Evolutionary conservation across 2,113 vertebrate genomes (phyloP).

Genomic region (Smithornis capensis): DNA sequence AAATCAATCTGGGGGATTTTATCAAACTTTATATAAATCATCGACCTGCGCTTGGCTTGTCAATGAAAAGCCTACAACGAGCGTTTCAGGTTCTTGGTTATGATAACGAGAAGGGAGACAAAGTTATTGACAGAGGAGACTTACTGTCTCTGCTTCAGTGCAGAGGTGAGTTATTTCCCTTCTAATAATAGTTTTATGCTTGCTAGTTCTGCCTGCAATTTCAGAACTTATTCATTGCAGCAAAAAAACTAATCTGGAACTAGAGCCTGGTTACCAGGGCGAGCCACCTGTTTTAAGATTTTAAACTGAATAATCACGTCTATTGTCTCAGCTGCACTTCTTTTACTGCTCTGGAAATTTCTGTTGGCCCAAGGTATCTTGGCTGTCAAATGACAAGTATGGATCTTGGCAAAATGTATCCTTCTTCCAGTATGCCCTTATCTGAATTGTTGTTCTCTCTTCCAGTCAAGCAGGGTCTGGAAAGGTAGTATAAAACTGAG

Average conservation of each 20-base stretch:
- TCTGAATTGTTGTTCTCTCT: neutral
- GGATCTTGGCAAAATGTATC: neutral
- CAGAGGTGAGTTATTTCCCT: conserved; percentile 75
- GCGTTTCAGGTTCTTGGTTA: conserved; percentile 82
- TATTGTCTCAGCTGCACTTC: neutral
- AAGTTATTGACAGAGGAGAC: conserved; percentile 74
- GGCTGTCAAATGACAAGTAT: neutral
- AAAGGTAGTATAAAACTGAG: neutral
- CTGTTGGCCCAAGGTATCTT: neutral
- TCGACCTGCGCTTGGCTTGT: conserved; percentile 81
- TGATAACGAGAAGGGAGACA: conserved; percentile 56
- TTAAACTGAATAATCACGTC: conserved; percentile 16
- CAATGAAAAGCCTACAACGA: conserved; percentile 62
- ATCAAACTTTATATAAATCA: conserved; percentile 92
- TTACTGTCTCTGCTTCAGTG: conserved; percentile 81
- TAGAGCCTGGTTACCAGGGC: neutral
- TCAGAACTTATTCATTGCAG: neutral
- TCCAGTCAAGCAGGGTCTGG: neutral
- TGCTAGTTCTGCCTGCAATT: neutral
- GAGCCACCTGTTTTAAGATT: neutral
- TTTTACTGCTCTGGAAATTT: conserved; percentile 6
- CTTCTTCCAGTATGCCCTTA: neutral
- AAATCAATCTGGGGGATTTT: conserved; percentile 85
- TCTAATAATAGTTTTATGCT: conserved; percentile 12
- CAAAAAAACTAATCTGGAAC: neutral